Conservation (phyloP, 2,113 vertebrate species). For the Scolopax mira region DNA sequence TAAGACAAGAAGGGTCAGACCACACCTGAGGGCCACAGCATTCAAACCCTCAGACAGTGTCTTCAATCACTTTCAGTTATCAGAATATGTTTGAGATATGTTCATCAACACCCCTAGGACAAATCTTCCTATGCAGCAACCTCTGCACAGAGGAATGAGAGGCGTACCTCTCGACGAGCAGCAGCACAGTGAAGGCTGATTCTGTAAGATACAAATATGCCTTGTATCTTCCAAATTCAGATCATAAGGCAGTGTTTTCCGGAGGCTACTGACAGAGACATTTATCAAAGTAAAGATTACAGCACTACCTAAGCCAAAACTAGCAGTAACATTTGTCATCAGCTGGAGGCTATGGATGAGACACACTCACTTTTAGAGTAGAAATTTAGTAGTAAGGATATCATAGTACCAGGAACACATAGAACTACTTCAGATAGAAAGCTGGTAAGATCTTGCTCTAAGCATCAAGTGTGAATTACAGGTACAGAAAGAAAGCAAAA, state of each 20-base stretch:
- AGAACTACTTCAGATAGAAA: background rate
- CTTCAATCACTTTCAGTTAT: background rate
- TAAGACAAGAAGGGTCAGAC: background rate
- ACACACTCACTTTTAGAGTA: background rate
- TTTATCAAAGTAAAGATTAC: background rate
- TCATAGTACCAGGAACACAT: background rate
- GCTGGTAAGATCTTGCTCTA: background rate
- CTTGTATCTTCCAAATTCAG: background rate
- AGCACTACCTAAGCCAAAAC: background rate
- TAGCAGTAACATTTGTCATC: background rate
- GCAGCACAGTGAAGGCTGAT: background rate
- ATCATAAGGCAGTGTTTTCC: background rate
- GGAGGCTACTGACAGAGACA: background rate
- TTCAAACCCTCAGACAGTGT: background rate
- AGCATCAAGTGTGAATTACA: background rate
- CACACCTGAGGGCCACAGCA: fast-evolving
- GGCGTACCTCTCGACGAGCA: background rate
- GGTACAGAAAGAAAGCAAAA: background rate
- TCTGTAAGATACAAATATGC: background rate
- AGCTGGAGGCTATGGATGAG: background rate
- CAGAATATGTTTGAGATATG: background rate
- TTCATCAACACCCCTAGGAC: background rate
- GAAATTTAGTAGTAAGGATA: background rate
- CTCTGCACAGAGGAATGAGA: background rate
- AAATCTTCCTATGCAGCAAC: background rate